Evolutionary conservation across 1,140 invertebrate species (phyloP).

Genomic region (Meloidogyne hapla): DNA sequence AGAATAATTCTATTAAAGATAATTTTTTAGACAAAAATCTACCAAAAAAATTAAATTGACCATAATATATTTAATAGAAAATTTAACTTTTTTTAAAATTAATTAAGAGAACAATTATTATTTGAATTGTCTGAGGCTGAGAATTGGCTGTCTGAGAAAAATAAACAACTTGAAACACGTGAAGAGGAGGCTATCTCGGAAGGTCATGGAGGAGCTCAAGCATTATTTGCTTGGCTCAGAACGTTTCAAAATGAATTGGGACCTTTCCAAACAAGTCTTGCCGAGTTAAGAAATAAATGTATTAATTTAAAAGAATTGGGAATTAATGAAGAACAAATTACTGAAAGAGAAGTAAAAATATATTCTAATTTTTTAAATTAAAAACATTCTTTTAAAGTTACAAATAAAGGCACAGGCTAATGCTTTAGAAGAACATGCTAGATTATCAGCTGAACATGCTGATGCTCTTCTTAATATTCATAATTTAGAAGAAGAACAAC

Average conservation of each 20-base stretch:
- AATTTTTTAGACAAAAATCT: too few species aligned
- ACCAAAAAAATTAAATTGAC: too few species aligned
- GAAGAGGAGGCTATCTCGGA: slow-evolving; percentile 76
- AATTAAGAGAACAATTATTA: slow-evolving; percentile 64
- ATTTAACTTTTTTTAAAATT: too few species aligned
- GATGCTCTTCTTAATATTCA: slow-evolving; percentile 73
- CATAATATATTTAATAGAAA: too few species aligned
- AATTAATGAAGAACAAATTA: slow-evolving; percentile 40
- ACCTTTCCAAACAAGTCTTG: slow-evolving; percentile 18
- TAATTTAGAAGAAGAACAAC: slow-evolving; percentile 85
- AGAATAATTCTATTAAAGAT: too few species aligned
- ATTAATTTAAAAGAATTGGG: slow-evolving; percentile 30
- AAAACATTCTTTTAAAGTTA: slow-evolving; percentile 83
- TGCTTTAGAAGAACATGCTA: slow-evolving; percentile 70
- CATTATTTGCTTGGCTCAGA: slow-evolving; percentile 87
- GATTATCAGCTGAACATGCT: slow-evolving; percentile 69
- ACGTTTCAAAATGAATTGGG: slow-evolving; percentile 66
- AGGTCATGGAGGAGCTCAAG: slow-evolving; percentile 81
- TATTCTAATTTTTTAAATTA: slow-evolving; percentile 67
- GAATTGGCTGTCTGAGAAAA: slow-evolving; percentile 75
- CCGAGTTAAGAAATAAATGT: background rate
- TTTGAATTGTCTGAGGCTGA: slow-evolving; percentile 84
- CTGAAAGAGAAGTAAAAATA: slow-evolving; percentile 23
- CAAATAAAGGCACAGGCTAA: slow-evolving; percentile 72
- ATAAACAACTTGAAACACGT: slow-evolving; percentile 71